These are phyloP conservation scores for Bolborhynchus lineola DNA, from an alignment of 2,113 vertebrate species.

Conservation along the genomic window DNA sequence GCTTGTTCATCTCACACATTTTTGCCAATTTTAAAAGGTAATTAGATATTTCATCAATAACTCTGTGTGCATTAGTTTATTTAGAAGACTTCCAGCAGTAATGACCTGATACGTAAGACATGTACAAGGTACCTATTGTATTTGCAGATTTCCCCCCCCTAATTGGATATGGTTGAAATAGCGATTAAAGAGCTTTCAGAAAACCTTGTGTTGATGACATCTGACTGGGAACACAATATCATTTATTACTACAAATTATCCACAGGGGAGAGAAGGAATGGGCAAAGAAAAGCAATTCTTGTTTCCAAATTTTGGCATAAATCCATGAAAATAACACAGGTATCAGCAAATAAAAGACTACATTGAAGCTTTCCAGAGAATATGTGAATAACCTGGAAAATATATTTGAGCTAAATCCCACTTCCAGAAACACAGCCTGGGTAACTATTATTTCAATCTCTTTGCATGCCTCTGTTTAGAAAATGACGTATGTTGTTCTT, in stretches of 20 bases:
- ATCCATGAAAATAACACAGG: background rate
- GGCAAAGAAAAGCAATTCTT: background rate
- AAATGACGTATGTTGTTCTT: background rate
- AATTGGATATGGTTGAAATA: slow-evolving; percentile 33
- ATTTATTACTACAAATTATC: slow-evolving; percentile 30
- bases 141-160: background rate
- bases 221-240: slow-evolving; percentile 22
- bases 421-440: background rate
- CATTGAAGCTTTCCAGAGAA: background rate
- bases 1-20: slow-evolving; percentile 49
- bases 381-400: background rate
- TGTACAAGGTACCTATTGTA: slow-evolving; percentile 1
- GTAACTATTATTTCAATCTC: background rate
- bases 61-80: slow-evolving; percentile 44
- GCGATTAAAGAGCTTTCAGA: slow-evolving; percentile 39
- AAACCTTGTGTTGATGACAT: slow-evolving; percentile 19
- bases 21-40: slow-evolving; percentile 56
- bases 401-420: background rate
- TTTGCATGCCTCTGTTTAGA: background rate
- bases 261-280: background rate
- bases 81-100: slow-evolving; percentile 48
- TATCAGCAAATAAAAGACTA: background rate
- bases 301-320: background rate
- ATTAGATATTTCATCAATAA: slow-evolving; percentile 65
- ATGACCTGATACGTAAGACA: background rate